phyloP scores from a whole-genome alignment of 64 coral and sea anemone species.

The Dendrophyllia cribrosa region DNA sequence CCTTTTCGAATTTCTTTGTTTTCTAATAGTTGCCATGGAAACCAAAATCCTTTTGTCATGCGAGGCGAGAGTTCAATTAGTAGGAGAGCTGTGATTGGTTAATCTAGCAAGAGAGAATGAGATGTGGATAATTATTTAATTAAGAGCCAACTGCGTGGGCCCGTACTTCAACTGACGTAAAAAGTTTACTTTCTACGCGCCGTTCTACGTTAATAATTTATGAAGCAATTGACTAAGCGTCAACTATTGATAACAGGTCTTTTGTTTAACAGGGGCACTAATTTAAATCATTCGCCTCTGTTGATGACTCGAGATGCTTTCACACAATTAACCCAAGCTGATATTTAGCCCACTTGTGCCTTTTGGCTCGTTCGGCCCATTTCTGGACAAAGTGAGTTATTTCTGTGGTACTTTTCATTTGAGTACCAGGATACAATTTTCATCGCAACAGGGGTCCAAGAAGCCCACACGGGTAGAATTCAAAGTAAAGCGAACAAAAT shows the following conservation, averaged over 20 bases:
- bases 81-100: constrained; percentile 20
- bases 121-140: constrained; percentile 48
- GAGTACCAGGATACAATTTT: not conserved
- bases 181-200: not conserved
- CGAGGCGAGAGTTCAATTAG: constrained; percentile 36
- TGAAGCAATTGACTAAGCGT: constrained; percentile 13
- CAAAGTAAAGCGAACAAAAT: constrained; percentile 32
- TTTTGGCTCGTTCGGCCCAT: not conserved
- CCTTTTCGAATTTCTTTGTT: constrained; percentile 23
- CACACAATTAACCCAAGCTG: not conserved
- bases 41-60: constrained; percentile 29
- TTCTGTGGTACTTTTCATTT: not conserved
- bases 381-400: not conserved
- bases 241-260: constrained; percentile 28
- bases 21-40: constrained; percentile 6
- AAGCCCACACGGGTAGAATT: not conserved
- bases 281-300: constrained; percentile 38
- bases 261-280: not conserved
- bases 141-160: constrained; percentile 38
- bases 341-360: not conserved
- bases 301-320: constrained; percentile 53
- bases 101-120: constrained; percentile 5
- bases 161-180: constrained; percentile 12
- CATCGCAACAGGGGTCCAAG: not conserved
- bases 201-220: constrained; percentile 29